A percentile compares a stretch with the other conserved stretches of the same genome.
Conservation (phyloP, 2,113 vertebrate genomes). For the Myrmecobius fasciatus region DNA sequence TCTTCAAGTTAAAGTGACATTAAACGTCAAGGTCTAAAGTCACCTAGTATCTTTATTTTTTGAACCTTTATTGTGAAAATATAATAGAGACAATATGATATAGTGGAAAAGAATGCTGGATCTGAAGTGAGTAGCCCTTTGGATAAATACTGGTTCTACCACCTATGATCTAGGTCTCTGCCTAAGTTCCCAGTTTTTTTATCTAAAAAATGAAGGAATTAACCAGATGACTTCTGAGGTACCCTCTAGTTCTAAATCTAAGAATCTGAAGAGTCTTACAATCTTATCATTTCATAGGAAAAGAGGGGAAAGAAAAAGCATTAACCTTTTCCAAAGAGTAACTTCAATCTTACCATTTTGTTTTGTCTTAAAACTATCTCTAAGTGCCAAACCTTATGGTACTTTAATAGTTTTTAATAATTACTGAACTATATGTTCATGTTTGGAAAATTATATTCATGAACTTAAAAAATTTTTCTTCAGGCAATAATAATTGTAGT, state of each 20-base stretch:
- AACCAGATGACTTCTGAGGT: neutral
- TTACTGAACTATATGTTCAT: neutral
- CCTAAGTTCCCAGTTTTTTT: neutral
- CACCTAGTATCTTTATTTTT: neutral
- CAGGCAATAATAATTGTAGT: neutral
- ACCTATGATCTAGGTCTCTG: neutral
- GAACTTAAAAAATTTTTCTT: neutral
- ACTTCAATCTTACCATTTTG: neutral
- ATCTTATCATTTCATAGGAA: neutral
- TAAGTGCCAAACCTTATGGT: neutral
- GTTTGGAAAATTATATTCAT: neutral
- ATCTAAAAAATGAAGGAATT: neutral
- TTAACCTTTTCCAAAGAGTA: neutral
- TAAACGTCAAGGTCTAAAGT: slow-evolving; percentile 14
- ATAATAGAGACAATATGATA: neutral
- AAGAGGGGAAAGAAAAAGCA: neutral
- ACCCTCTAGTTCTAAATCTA: neutral
- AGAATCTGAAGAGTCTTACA: neutral
- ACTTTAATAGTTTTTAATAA: neutral
- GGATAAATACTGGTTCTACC: neutral
- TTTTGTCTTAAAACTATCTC: neutral
- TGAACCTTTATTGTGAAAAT: neutral
- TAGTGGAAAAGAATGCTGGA: neutral
- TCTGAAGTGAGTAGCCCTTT: neutral
- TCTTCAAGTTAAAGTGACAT: slow-evolving; percentile 50